Conservation (phyloP, 2,113 vertebrate species). For the Mystacornis crossleyi region DNA sequence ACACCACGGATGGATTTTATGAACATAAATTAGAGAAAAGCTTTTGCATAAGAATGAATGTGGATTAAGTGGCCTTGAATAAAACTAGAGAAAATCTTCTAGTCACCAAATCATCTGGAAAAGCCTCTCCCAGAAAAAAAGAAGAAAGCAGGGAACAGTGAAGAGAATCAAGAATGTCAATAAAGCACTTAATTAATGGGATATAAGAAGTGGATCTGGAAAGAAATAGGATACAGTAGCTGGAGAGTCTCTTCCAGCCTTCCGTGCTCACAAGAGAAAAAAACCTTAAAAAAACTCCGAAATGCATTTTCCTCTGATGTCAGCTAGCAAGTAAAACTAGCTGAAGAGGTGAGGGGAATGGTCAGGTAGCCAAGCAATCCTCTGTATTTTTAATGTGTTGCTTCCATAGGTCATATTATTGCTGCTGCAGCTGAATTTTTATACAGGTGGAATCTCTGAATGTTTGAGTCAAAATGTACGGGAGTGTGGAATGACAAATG, state of each 20-base stretch:
- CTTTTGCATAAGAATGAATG: neutral
- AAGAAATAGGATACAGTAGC: neutral
- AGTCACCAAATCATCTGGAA: neutral
- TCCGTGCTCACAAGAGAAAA: neutral
- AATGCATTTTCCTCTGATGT: neutral
- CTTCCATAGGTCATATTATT: neutral
- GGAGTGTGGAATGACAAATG: fast-evolving
- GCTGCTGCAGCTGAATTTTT: neutral
- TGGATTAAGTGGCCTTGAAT: neutral
- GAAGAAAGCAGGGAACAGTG: neutral
- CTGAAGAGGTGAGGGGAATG: neutral
- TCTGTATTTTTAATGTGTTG: neutral
- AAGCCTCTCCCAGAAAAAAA: neutral
- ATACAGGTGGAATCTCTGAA: neutral
- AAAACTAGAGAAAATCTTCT: neutral
- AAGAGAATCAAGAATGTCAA: neutral
- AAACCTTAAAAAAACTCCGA: neutral
- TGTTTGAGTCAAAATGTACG: neutral
- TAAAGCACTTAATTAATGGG: neutral
- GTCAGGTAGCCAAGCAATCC: neutral
- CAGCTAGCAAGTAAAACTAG: too few relatives aligned
- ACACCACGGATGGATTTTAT: neutral
- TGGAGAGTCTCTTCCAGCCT: neutral
- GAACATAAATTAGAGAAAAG: neutral
- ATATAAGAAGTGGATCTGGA: neutral